Conservation (phyloP, 1,140 invertebrate genomes). For the Drosophila ficusphila region DNA sequence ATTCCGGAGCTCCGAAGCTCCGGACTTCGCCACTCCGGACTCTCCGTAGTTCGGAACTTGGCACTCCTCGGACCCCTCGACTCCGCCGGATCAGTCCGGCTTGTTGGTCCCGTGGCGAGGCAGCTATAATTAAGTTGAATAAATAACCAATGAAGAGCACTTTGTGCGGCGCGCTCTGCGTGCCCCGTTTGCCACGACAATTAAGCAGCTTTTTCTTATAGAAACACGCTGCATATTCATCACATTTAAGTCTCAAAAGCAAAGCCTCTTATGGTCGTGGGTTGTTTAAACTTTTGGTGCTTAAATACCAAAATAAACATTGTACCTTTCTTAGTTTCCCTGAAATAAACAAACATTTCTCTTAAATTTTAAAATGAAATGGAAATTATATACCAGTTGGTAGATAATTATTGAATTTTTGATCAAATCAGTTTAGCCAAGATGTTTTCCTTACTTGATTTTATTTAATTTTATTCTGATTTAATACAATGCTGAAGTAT, state of each 20-base stretch:
- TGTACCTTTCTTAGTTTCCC: neutral
- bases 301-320: neutral
- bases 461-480: no score
- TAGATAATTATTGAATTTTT: no score
- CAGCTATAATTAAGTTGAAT: constrained; percentile 75
- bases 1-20: neutral
- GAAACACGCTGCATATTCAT: neutral
- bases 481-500: no score
- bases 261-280: neutral
- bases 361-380: neutral
- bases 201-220: constrained; percentile 14
- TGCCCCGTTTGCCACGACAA: constrained; percentile 3
- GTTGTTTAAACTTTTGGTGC: neutral
- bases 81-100: neutral
- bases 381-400: no score
- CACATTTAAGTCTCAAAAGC: neutral
- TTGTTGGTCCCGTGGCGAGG: constrained; percentile 8
- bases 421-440: no score
- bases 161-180: constrained; percentile 15
- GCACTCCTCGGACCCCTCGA: no score
- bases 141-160: constrained; percentile 57
- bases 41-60: no score
- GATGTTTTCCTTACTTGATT: no score
- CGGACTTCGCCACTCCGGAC: neutral
- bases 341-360: no score